Percentiles rank a stretch among this genome's conserved stretches.
These are phyloP conservation scores for Volucella zonaria DNA, from an alignment of 2,888 invertebrate genomes.

Conservation along the genomic window DNA sequence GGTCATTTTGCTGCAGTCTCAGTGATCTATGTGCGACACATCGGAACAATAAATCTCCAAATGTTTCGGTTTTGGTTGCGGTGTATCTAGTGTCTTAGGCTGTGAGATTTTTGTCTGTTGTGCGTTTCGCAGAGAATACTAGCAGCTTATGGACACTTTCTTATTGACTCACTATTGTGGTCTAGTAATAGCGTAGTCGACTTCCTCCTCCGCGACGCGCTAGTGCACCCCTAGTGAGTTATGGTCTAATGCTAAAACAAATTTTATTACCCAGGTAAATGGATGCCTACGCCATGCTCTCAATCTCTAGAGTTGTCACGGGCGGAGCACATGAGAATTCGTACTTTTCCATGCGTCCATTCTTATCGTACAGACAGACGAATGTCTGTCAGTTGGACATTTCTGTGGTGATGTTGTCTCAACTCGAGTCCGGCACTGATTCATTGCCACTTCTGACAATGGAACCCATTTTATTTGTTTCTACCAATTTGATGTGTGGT, in stretches of 20 bases:
- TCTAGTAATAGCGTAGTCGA: background rate
- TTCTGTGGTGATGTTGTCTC: conserved; percentile 15
- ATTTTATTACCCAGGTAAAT: conserved; percentile 70
- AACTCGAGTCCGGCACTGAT: conserved; percentile 47
- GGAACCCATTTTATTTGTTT: conserved; percentile 56
- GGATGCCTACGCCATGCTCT: conserved; percentile 70
- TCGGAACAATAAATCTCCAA: conserved; percentile 66
- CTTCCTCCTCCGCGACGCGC: conserved; percentile 8
- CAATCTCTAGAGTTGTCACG: conserved; percentile 66
- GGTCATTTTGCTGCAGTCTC: conserved; percentile 46
- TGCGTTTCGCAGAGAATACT: conserved; percentile 67
- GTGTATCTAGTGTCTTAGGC: background rate
- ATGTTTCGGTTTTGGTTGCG: conserved; percentile 53
- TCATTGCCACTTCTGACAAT: conserved; percentile 62
- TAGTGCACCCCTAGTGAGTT: conserved; percentile 55
- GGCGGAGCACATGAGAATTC: background rate
- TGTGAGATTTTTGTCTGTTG: conserved; percentile 33
- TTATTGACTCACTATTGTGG: conserved; percentile 40
- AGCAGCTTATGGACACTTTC: conserved; percentile 70
- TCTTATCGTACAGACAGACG: conserved; percentile 65
- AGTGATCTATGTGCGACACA: conserved; percentile 73
- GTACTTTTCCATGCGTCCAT: conserved; percentile 37
- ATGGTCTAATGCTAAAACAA: conserved; percentile 72
- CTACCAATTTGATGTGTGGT: background rate
- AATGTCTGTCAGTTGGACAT: conserved; percentile 56